phyloP scores from a whole-genome alignment of 2,113 vertebrate genomes.

The Ceyx melanurus region DNA sequence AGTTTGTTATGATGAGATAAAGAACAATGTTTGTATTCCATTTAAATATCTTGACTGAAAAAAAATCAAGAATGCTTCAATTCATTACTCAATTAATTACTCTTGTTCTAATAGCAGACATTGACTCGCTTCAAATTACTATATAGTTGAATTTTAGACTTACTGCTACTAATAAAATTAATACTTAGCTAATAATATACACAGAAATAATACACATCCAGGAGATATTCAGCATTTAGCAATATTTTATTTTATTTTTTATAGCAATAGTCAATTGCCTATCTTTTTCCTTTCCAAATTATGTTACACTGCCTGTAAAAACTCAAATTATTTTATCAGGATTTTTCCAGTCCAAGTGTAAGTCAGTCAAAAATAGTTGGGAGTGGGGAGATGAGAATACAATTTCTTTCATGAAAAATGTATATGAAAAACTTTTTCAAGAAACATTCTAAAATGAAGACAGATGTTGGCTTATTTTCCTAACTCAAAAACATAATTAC shows the following conservation, averaged over 20 bases:
- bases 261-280: background rate
- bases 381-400: background rate
- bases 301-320: background rate
- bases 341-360: background rate
- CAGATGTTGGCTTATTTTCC: background rate
- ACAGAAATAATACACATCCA: background rate
- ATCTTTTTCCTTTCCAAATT: background rate
- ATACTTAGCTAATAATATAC: background rate
- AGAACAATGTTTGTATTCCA: background rate
- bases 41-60: constrained; percentile 2
- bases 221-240: background rate
- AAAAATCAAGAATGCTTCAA: background rate
- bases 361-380: background rate
- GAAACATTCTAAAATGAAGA: background rate
- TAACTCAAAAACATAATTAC: background rate
- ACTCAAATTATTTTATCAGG: background rate
- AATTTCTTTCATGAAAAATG: background rate
- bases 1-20: background rate
- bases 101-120: background rate
- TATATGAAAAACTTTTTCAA: background rate
- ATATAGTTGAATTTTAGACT: background rate
- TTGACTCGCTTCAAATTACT: background rate
- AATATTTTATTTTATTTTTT: background rate
- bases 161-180: background rate
- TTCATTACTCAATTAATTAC: constrained; percentile 30